Percentiles rank a stretch among this genome's conserved stretches.
Conservation (phyloP, 2,888 invertebrate genomes). For the Calameuta pallipes region DNA sequence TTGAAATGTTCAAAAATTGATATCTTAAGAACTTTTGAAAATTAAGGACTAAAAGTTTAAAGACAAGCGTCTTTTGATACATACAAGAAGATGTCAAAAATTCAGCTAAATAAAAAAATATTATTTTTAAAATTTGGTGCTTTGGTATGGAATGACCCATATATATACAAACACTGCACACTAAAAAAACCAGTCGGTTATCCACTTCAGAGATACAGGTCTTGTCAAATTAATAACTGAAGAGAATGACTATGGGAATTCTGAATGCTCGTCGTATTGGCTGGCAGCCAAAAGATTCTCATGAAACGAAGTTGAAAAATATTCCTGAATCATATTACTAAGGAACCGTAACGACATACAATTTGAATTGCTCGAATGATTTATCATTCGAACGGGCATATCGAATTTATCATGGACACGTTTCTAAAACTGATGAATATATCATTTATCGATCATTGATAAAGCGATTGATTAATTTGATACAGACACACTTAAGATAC, state of each 20-base stretch:
- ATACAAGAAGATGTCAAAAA: too few relatives aligned
- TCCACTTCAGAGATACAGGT: not conserved
- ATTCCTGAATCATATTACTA: not conserved
- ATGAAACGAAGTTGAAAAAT: not conserved
- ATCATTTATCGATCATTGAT: not conserved
- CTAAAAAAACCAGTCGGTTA: too few relatives aligned
- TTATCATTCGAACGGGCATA: not conserved
- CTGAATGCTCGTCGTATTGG: not conserved
- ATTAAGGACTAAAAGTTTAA: too few relatives aligned
- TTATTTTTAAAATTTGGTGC: too few relatives aligned
- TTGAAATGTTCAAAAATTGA: too few relatives aligned
- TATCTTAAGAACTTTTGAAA: too few relatives aligned
- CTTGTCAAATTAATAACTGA: not conserved
- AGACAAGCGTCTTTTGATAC: too few relatives aligned
- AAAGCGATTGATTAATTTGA: not conserved
- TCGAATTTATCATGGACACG: not conserved
- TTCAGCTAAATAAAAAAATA: too few relatives aligned
- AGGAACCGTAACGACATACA: not conserved
- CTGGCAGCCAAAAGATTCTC: not conserved
- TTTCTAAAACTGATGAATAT: not conserved
- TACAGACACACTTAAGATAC: not conserved
- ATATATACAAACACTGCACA: too few relatives aligned
- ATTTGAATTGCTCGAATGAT: not conserved
- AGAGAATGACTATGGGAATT: not conserved
- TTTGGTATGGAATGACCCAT: too few relatives aligned